Evolutionary conservation across 2,888 invertebrate species (phyloP), one percentile per base, ranked within the genome.

Genomic region (Hoplodrina ambigua): DNA sequence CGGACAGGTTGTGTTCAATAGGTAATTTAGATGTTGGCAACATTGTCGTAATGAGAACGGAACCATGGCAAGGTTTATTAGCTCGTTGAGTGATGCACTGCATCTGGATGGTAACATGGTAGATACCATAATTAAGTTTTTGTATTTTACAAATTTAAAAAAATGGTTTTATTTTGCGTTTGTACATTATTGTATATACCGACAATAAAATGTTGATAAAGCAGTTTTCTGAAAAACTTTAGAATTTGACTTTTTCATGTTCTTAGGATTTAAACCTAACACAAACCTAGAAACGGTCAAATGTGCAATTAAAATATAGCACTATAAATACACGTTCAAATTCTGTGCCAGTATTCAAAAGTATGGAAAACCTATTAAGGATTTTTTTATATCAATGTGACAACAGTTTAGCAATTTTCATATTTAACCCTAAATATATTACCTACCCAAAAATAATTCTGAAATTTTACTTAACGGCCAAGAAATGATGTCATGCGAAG

Each of bases 11-110:
- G 89, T 90, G 81, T 86, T 87, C 94, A 91, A 93, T 93, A 93
- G 92, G 93, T 95, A 94, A 95, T 95, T 95, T 95, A 95, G 95
- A 94, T 91, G 95, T 95, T 80, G 75, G 92, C 95, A 94, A 95
- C 95, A 92, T 90, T 94, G 95, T 95, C 91, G 92, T 94, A 94
- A 95, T 95, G 93, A 95, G 94, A 93, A 91, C 89, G 85, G 83
- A 86, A 79, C 87, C 30, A 46, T 69, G 75, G 65, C 66, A 75
- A 85, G 85, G 84, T 92, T 91, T 92, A 92, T 90, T 90, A 86
- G 88, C 82, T 64, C 81, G 87, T 71, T 87, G 88, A 89, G 85
- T 86, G 87, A 84, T 85, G 85, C 83, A 85, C 84, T 87, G 82
- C 72, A 77, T 80, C 87, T 89, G 87, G 87, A 86, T 86, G 85